Base-by-base conservation (phyloP, 2,113 vertebrate species). In the Psammodynastes pulverulentus region DNA sequence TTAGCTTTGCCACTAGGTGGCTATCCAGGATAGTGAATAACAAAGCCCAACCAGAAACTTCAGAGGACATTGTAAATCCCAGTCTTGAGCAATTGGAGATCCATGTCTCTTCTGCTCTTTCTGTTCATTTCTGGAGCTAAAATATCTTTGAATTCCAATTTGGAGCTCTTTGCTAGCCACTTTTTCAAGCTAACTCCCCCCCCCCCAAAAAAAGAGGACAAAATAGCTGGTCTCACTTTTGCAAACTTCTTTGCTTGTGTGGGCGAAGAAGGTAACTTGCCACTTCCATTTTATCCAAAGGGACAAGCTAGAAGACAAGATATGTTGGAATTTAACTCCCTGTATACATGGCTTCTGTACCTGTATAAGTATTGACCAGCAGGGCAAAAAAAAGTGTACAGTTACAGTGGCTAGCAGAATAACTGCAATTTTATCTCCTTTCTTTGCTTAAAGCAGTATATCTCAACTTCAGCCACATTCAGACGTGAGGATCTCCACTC, bases 1-100 rank as follows among this genome's bases (percentile, higher is more conserved):
- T 45, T 26, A 53, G 48, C 23, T 87, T 72, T 72, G 21, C 86
- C 56, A 79, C 58, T 92, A 88, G 90, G 49, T 91, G 85, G 85
- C 85, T 91, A 87, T 52, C 21, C 10, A 72, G 91, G 58, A 54
- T 48, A 87, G 56, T 58, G 67, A 87, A 53, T 46, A 67, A 67
- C 48, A 89, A 72, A 29, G 53, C 51, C 54, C 34, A 84, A 46
- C 24, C 49, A 19, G 34, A 45, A 89, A 34, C 3, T 17, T 5
- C 72, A 84, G n/a, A 72, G 39, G 23, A 48, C 9, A n/a, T 46
- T 51, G 46, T 58, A 5, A 46, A 29, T 4, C 56, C 52, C 46
- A n/a, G 39, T 84, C n/a, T 72, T 15, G 58, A 19, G 34, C 24
- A 72, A 62, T 48, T 12, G 19, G 56, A 49, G 5, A 23, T 56